These are phyloP conservation scores for Lamellibrachia columna DNA, from an alignment of 2,888 invertebrate species.

Conservation along the genomic window DNA sequence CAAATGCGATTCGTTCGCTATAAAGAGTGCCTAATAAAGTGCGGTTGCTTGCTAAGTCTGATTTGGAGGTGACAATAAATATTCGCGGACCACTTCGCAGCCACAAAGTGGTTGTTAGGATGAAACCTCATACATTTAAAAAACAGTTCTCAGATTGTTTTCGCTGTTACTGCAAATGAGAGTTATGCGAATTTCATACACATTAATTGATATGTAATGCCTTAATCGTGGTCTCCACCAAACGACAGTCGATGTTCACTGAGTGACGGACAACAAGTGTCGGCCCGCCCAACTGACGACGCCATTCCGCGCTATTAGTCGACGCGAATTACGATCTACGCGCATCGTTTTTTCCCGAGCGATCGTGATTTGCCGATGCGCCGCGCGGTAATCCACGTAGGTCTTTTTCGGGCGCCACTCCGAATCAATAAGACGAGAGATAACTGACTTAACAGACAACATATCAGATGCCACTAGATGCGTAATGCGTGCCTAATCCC, in stretches of 20 bases:
- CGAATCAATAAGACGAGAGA: neutral
- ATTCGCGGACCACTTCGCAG: neutral
- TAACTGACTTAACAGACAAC: neutral
- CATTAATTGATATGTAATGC: neutral
- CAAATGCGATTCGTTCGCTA: neutral
- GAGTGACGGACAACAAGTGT: no score
- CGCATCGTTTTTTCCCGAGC: neutral
- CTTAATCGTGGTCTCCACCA: neutral
- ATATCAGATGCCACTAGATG: slow-evolving; percentile 16
- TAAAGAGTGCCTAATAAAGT: neutral
- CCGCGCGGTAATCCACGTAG: neutral
- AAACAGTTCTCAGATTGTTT: no score
- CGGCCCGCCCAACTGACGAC: no score
- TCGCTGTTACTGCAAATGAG: neutral
- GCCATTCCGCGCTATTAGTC: neutral
- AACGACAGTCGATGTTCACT: neutral
- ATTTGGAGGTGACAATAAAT: no score
- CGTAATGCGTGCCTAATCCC: slow-evolving; percentile 1
- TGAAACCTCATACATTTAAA: neutral
- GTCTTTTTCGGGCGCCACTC: neutral
- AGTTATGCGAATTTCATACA: neutral
- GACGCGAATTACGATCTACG: neutral
- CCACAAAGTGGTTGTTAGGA: neutral
- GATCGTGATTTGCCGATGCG: neutral
- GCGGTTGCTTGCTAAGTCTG: neutral